These are phyloP conservation scores for Vesta saturnalis DNA, from an alignment of 2,888 invertebrate species.

Conservation along the genomic window DNA sequence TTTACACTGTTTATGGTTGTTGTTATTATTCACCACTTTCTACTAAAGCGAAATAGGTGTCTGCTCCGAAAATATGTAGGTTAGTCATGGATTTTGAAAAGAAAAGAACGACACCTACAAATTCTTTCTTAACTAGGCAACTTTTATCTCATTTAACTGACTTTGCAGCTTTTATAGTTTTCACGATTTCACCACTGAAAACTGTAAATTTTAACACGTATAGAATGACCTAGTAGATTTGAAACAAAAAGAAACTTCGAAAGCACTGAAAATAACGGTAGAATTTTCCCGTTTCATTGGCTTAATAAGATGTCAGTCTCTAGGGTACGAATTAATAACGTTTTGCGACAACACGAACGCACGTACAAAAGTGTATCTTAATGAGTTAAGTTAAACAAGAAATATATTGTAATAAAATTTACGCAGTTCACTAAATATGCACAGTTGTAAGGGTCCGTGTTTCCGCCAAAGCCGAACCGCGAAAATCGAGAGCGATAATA, in stretches of 20 bases:
- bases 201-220: conserved; percentile 6
- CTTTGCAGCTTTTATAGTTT: conserved; percentile 10
- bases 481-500: conserved; percentile 42
- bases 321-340: conserved; percentile 29
- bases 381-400: conserved; percentile 48
- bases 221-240: not conserved
- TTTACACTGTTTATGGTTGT: too few relatives aligned
- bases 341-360: conserved; percentile 26
- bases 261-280: conserved; percentile 10
- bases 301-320: conserved; percentile 25
- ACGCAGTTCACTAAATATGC: conserved; percentile 39
- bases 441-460: conserved; percentile 32
- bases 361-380: conserved; percentile 47
- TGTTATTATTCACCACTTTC: not conserved
- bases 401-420: conserved; percentile 51
- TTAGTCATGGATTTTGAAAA: not conserved
- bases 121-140: conserved; percentile 5
- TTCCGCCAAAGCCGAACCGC: conserved; percentile 41
- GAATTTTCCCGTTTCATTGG: conserved; percentile 17
- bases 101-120: not conserved
- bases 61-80: not conserved
- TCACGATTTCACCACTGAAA: not conserved
- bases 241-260: conserved; percentile 9
- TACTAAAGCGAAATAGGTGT: not conserved
- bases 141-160: conserved; percentile 17